Conservation (phyloP, 2,888 invertebrate genomes). For the Folsomia manolachei region DNA sequence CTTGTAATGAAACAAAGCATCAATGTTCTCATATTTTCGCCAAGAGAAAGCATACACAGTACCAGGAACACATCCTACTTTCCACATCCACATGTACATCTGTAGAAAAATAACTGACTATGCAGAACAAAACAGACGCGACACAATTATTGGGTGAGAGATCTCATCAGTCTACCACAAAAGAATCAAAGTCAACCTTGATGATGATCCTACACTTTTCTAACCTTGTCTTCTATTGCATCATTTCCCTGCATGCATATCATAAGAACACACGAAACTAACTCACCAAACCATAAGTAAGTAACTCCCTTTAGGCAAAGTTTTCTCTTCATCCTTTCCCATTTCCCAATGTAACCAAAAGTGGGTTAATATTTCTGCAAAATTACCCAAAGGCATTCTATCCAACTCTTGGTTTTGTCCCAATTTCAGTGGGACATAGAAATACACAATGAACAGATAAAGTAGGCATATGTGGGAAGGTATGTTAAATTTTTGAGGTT, state of each 20-base stretch:
- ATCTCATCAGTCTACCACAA: neutral
- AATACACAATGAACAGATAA: too few relatives aligned
- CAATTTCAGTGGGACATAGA: slow-evolving; percentile 1
- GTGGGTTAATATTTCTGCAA: slow-evolving; percentile 21
- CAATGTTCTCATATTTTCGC: too few relatives aligned
- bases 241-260: neutral
- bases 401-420: neutral
- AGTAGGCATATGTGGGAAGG: too few relatives aligned
- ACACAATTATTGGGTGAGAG: neutral
- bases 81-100: too few relatives aligned
- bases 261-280: too few relatives aligned
- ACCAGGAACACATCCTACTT: too few relatives aligned
- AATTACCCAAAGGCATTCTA: slow-evolving; percentile 15
- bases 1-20: too few relatives aligned
- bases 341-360: neutral
- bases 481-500: too few relatives aligned
- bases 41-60: neutral
- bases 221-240: neutral
- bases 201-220: neutral
- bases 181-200: neutral
- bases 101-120: too few relatives aligned
- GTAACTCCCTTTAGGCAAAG: neutral
- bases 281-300: too few relatives aligned
- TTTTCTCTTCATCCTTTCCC: neutral
- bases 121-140: neutral